A percentile compares a stretch with the other conserved stretches of the same genome.
phyloP scores from a whole-genome alignment of 2,888 invertebrate species.

The Drosophila greeni region DNA sequence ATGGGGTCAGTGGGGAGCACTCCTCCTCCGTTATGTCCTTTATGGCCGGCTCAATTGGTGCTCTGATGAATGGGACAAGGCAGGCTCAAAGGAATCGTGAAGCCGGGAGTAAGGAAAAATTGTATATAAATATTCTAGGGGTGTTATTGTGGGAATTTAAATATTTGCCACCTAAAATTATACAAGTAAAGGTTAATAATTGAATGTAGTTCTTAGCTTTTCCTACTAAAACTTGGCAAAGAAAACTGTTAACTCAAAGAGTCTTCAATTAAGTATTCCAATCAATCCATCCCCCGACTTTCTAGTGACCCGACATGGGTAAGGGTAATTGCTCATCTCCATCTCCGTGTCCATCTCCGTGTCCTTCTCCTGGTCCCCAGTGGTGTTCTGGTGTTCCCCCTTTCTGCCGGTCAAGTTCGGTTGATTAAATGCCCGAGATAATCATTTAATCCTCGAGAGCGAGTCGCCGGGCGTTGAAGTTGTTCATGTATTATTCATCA shows the following conservation, averaged over 20 bases:
- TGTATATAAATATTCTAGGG: not conserved
- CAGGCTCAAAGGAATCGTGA: not conserved
- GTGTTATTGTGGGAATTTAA: not conserved
- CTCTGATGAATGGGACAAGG: conserved; percentile 60
- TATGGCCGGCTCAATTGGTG: conserved; percentile 57
- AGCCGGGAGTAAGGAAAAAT: not conserved
- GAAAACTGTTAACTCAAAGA: not conserved
- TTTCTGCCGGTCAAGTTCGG: conserved; percentile 27
- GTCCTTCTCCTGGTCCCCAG: not conserved
- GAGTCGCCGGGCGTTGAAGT: conserved; percentile 33
- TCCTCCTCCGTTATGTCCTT: not conserved
- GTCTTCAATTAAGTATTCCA: not conserved
- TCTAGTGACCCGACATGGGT: conserved; percentile 9
- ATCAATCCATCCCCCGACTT: not conserved
- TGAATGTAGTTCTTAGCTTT: not conserved
- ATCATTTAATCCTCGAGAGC: conserved; percentile 63
- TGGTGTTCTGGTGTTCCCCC: not conserved
- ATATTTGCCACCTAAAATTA: not conserved
- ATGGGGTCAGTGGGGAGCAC: conserved; percentile 30
- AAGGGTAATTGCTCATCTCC: conserved; percentile 55
- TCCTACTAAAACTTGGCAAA: too few species aligned
- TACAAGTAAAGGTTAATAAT: not conserved
- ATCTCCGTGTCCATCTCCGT: not conserved
- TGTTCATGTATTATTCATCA: conserved; percentile 69
- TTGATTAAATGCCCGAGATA: conserved; percentile 56